phyloP scores from a whole-genome alignment of 2,888 invertebrate genomes.

The Notodonta dromedarius region DNA sequence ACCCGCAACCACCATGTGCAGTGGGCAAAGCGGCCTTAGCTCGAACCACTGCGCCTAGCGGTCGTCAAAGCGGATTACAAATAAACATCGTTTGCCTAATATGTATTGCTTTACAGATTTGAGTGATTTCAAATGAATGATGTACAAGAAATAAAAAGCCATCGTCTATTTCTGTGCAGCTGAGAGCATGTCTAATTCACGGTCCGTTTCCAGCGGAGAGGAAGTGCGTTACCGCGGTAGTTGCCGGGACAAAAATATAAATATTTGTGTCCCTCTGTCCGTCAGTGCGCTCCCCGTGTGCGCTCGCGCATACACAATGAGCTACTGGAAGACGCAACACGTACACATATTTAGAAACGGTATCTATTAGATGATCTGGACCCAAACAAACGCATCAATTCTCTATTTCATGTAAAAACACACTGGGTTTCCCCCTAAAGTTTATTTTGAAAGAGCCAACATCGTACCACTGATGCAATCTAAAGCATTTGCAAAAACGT shows the following conservation, averaged over 20 bases:
- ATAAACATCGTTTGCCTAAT: too few species aligned
- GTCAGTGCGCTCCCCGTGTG: conserved; percentile 26
- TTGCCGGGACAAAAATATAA: conserved; percentile 49
- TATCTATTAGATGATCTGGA: background rate
- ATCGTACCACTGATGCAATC: conserved; percentile 7
- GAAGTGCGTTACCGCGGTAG: conserved; percentile 41
- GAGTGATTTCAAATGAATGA: conserved; percentile 26
- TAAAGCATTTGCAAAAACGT: conserved; percentile 5
- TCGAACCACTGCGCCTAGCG: too few species aligned
- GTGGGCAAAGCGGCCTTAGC: too few species aligned
- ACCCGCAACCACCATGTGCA: too few species aligned
- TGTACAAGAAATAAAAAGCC: conserved; percentile 37
- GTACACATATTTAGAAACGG: conserved; percentile 3
- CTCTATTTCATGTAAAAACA: background rate
- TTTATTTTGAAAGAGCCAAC: background rate
- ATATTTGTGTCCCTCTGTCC: conserved; percentile 43
- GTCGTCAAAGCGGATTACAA: too few species aligned
- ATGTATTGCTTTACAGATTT: conserved; percentile 13
- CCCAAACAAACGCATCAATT: background rate
- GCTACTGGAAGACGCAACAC: conserved; percentile 17
- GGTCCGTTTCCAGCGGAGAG: conserved; percentile 39
- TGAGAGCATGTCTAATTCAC: conserved; percentile 40
- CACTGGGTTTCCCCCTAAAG: background rate
- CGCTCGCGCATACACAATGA: conserved; percentile 11
- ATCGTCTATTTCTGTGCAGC: conserved; percentile 47